Evolutionary conservation across 2,888 invertebrate genomes (phyloP), one percentile per base, ranked within the genome.

Genomic region (Diarsia rubi): DNA sequence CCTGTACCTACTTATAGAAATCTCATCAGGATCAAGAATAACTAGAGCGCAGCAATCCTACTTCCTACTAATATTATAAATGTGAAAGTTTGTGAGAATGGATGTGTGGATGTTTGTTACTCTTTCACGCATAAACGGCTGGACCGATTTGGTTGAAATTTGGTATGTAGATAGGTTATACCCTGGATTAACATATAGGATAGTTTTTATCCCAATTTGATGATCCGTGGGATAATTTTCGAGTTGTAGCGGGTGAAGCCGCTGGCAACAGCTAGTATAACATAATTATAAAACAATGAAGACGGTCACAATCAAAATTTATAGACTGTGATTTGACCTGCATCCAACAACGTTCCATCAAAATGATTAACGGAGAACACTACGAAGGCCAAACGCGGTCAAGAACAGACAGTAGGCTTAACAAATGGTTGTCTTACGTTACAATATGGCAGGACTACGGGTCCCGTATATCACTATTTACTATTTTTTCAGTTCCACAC

Each of bases 311-410:
- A 68, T 54, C 63, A 69, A 45, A 70, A 60, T 60, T 2, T 69
- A 82, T 69, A 67, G 54, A 60, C 19, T 68, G 45, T 45, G 66
- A 76, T 73, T 80, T 44, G 63, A 77, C 78, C 73, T 82, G 73
- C 64, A 77, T 74, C 52, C 73, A 82, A 72, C 63, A 84, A 81
- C 83, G 78, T 84, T 85, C 79, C 62, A 87, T 89, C 87, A 88
- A 82, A 78, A 86, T 88, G 85, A 90, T 87, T 85, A 84, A 90
- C 82, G 70, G 79, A 71, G 75, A 69, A 75, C 67, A 75, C 66
- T 79, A 31, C 77, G 69, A 79, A 85, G 80, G 81, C 78, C 82
- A 80, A 83, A 66, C 62, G 79, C 80, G 83, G 83, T 83, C 84
- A 88, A 77, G 45, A 69, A 76, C 82, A 75, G 80, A 75, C 79